Evolutionary conservation across 1,140 invertebrate species (phyloP).

Genomic region (Psilanteris sp.): DNA sequence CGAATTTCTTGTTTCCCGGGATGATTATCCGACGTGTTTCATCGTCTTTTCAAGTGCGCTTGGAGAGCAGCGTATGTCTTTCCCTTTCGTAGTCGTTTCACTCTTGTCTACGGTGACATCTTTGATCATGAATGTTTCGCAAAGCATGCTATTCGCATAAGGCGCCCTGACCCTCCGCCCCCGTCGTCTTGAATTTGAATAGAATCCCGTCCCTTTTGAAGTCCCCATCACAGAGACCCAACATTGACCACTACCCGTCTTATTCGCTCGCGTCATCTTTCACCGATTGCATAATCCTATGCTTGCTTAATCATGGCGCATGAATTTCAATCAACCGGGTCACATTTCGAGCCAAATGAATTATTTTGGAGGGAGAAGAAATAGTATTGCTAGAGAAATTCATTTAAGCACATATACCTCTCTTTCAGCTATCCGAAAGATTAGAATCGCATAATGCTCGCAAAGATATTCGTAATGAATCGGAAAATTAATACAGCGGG

Average conservation of each 20-base stretch:
- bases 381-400: too few species aligned
- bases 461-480: too few species aligned
- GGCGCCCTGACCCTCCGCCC: constrained; percentile 9
- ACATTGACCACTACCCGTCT: constrained; percentile 57
- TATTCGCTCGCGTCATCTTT: constrained; percentile 44
- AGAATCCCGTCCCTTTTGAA: constrained; percentile 62
- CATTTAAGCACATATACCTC: too few species aligned
- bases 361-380: too few species aligned
- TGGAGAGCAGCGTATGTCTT: constrained; percentile 16
- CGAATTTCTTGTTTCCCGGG: constrained; percentile 51
- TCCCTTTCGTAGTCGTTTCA: constrained; percentile 45
- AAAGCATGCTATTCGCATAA: constrained; percentile 56
- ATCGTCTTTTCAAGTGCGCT: constrained; percentile 55
- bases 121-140: constrained; percentile 66
- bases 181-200: constrained; percentile 60
- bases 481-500: too few species aligned
- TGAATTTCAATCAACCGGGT: constrained; percentile 32
- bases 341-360: constrained; percentile 12
- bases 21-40: constrained; percentile 61
- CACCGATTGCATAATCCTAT: constrained; percentile 31
- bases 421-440: too few species aligned
- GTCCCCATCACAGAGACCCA: constrained; percentile 43
- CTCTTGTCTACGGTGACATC: constrained; percentile 61
- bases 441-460: too few species aligned
- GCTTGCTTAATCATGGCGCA: constrained; percentile 36